A percentile compares a stretch with the other conserved stretches of the same genome.
Evolutionary conservation across 2,113 vertebrate genomes (phyloP).

Genomic region (Redunca redunca): DNA sequence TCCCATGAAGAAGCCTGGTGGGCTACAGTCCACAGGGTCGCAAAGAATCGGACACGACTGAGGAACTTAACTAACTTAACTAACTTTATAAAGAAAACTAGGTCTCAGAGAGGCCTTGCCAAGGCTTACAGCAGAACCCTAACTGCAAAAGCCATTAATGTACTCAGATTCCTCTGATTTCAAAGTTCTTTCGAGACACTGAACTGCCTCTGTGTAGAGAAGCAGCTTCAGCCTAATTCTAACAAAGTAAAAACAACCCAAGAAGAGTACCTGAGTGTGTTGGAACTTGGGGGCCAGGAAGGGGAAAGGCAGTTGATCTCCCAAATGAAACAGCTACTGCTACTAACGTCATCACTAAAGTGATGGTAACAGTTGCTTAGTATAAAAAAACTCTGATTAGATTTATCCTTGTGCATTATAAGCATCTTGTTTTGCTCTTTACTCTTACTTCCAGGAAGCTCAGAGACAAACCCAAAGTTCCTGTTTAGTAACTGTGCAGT

Average conservation of each 20-base stretch:
- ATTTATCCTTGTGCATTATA: background rate
- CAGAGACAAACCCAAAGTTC: background rate
- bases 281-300: background rate
- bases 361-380: background rate
- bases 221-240: background rate
- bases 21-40: no score
- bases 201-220: background rate
- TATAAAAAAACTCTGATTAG: background rate
- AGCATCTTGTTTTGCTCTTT: background rate
- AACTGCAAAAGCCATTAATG: background rate
- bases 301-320: background rate
- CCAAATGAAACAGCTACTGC: background rate
- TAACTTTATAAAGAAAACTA: background rate
- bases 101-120: background rate
- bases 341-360: background rate
- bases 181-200: background rate
- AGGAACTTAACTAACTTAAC: no score
- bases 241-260: background rate
- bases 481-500: background rate
- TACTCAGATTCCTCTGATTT: background rate
- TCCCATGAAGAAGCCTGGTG: no score
- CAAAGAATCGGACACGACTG: no score
- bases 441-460: constrained; percentile 20
- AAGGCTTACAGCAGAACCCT: background rate
- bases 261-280: background rate